Evolutionary conservation across 2,797 vertebrate species (phyloP), one percentile per base, ranked within the genome.

Genomic region (Mus minutoides): DNA sequence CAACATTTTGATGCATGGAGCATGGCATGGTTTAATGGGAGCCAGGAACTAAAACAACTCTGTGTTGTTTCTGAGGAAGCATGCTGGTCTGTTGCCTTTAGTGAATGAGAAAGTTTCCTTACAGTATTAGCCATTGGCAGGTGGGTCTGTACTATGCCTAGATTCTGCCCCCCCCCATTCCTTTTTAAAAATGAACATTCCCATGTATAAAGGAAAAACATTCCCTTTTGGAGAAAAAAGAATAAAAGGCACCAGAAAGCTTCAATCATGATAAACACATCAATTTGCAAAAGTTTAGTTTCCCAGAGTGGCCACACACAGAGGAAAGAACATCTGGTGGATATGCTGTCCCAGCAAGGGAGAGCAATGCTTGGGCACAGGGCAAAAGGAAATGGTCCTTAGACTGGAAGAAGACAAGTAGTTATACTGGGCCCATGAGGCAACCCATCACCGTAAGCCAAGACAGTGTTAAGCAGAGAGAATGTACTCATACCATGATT

Each of bases 251-350:
- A 87, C 26, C 75, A 86, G 90, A 94, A 76, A 43, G 5, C 52
- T 94, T 58, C 91, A 91, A 92, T 95, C 34, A 64, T 54, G 64
- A 92, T 94, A 94, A 96, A 92, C 56, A 67, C 58, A 91, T 89
- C 71, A 58, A 78, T 95, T 84, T 95, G 95, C 83, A 96, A 95
- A 91, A 96, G 94, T 91, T 92, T 60, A 64, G 77, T 95, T 94
- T 96, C 67, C n/a, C 46, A 94, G 94, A 73, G 79, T 6, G 94
- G 87, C 96, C 95, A 97, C 95, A 84, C 94, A 97, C 89, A 83
- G 97, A 91, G 90, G 69, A 92, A 93, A 62, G 34, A 92, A 92
- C 94, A 95, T 97, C 91, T 97, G 91, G 89, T 88, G 21, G 6
- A 88, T 90, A 80, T 64, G 83, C 95, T 95, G 76, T 91, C 87